phyloP scores from a whole-genome alignment of 2,797 vertebrate genomes.

The Peromyscus aztecus region DNA sequence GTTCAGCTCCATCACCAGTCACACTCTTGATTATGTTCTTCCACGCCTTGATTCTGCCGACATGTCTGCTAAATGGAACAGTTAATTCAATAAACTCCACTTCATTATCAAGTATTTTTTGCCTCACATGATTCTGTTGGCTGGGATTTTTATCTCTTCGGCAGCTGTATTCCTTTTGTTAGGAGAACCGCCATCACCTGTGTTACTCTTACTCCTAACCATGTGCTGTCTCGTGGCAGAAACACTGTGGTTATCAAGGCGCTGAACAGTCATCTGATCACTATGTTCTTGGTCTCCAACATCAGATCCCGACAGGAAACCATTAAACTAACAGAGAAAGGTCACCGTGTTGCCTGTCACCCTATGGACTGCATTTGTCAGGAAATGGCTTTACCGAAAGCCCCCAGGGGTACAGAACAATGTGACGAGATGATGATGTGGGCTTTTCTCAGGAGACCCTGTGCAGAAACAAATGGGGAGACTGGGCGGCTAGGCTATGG shows the following conservation, averaged over 20 bases:
- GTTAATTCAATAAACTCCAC: constrained; percentile 56
- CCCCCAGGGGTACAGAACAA: not conserved
- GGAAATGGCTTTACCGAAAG: constrained; percentile 28
- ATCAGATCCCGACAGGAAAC: constrained; percentile 68
- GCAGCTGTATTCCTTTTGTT: constrained; percentile 13
- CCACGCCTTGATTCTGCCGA: constrained; percentile 2
- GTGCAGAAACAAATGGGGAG: rapidly evolving
- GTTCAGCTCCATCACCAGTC: not conserved
- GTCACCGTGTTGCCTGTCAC: not conserved
- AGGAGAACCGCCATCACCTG: constrained; percentile 8
- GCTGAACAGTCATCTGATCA: constrained; percentile 33
- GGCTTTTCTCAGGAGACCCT: not conserved
- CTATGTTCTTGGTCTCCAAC: constrained; percentile 8
- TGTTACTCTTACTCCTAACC: not conserved
- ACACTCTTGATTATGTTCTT: not conserved
- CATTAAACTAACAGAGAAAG: constrained; percentile 59
- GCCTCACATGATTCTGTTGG: not conserved
- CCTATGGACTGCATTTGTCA: constrained; percentile 51
- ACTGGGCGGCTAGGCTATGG: too few species aligned
- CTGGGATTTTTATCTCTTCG: constrained; percentile 21
- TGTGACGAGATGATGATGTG: not conserved
- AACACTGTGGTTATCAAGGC: constrained; percentile 12
- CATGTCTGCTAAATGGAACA: constrained; percentile 60
- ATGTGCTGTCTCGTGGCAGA: not conserved
- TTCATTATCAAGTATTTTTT: constrained; percentile 48